Base-by-base conservation (phyloP, 2,888 invertebrate species). In the Seladonia tumulorum region DNA sequence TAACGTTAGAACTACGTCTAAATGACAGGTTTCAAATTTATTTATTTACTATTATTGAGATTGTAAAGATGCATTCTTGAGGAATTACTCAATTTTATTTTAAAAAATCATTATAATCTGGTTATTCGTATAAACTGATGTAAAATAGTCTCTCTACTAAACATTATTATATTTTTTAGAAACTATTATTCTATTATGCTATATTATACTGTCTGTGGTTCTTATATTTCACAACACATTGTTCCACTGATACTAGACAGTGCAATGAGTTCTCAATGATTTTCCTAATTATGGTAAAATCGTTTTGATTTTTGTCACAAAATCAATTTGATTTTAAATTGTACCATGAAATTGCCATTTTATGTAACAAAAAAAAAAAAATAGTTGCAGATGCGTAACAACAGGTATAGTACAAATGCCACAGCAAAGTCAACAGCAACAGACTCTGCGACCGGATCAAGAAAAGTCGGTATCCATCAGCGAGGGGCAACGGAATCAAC, bases 381-480 rank as follows among this genome's bases (percentile, higher is more conserved):
- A 45, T 16, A 90, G 89, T 25, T 90, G 90, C 79, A 89, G 82
- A 10, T 90, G 90, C 73, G 39, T 39, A 10, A 57, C 74, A 5
- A 63, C 74, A 8, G 78, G 73, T 12, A 75, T 77, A 53, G 47
- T 81, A 3, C 87, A 87, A 45, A 63, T 60, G 39, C 45, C 49
- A 0, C 75, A 80, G 47, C 79, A 86, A 35, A 53, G 12, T 8
- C 63, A 66, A 8, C 83, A 81, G 22, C 75, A 85, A 47, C 79
- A 71, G n/a, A 25, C 45, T 12, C 77, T 68, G 2, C 25, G 25
- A 29, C 14, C 12, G 22, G 35, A 70, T 2, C 35, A 66, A 5
- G 45, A 29, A 2, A 45, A 66, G 22, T 25, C 53, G 8, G 0
- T 29, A 10, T 1, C 7, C 5, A 73, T 66, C 16, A 68, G 63